Conservation (phyloP, 2,888 invertebrate genomes). For the Sarcophaga carnaria region DNA sequence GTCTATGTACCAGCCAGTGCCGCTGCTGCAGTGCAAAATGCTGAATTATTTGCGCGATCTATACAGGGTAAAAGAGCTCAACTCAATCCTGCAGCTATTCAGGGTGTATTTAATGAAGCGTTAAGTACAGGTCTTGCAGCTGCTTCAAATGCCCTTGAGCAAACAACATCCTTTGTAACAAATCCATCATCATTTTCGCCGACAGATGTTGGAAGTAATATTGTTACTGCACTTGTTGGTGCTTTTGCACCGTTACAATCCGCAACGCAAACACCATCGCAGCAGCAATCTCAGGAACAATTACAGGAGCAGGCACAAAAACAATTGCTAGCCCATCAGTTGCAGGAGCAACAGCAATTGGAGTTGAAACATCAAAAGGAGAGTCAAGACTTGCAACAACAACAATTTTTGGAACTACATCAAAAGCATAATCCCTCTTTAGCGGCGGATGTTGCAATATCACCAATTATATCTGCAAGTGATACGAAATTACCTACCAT, state of each 20-base stretch:
- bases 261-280: neutral
- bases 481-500: conserved; percentile 36
- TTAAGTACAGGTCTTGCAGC: conserved; percentile 31
- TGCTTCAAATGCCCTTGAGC: conserved; percentile 4
- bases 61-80: conserved; percentile 48
- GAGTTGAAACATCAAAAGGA: neutral
- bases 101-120: neutral
- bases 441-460: conserved; percentile 17
- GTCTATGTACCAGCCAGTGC: conserved; percentile 78
- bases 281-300: neutral
- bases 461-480: neutral
- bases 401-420: neutral
- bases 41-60: conserved; percentile 47
- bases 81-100: neutral
- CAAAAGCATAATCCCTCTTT: conserved; percentile 13
- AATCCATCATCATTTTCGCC: conserved; percentile 30
- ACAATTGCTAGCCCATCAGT: conserved; percentile 7
- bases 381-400: neutral
- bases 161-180: conserved; percentile 16
- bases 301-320: conserved; percentile 8
- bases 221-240: neutral
- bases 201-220: neutral
- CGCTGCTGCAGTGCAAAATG: conserved; percentile 56
- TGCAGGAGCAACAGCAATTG: neutral
- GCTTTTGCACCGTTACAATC: neutral